Conservation (phyloP, 2,113 vertebrate genomes). For the Ibidorhyncha struthersii region DNA sequence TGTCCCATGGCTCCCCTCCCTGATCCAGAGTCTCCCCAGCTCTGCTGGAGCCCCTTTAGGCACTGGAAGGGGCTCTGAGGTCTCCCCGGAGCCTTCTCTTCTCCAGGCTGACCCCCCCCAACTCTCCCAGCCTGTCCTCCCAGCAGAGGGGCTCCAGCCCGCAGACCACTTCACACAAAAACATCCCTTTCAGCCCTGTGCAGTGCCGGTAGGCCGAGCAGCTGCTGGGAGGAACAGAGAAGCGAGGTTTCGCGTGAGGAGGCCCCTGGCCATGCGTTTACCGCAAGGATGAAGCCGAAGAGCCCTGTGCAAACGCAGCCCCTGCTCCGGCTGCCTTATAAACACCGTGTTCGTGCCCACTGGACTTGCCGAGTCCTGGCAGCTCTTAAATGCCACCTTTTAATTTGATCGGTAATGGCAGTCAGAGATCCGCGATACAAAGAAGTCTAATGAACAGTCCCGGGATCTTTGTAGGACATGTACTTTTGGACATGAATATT, state of each 20-base stretch:
- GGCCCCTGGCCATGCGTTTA: fast-evolving
- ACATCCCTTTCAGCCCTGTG: fast-evolving
- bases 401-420: fast-evolving
- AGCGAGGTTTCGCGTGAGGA: neutral
- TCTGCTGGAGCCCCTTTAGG: neutral
- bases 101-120: neutral
- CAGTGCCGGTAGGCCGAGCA: fast-evolving
- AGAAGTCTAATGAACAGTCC: too few species aligned
- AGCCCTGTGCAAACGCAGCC: neutral
- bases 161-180: neutral
- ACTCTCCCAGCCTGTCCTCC: neutral
- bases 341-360: fast-evolving
- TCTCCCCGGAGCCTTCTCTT: neutral
- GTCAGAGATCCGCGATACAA: fast-evolving
- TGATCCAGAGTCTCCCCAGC: neutral
- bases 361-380: too few species aligned
- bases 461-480: too few species aligned
- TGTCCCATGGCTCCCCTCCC: neutral
- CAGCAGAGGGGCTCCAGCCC: neutral
- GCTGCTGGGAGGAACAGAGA: fast-evolving
- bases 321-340: fast-evolving
- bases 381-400: neutral
- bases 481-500: neutral
- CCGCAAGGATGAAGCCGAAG: neutral
- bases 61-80: neutral